phyloP scores from a whole-genome alignment of 2,888 invertebrate genomes.

The Lysandra bellargus region DNA sequence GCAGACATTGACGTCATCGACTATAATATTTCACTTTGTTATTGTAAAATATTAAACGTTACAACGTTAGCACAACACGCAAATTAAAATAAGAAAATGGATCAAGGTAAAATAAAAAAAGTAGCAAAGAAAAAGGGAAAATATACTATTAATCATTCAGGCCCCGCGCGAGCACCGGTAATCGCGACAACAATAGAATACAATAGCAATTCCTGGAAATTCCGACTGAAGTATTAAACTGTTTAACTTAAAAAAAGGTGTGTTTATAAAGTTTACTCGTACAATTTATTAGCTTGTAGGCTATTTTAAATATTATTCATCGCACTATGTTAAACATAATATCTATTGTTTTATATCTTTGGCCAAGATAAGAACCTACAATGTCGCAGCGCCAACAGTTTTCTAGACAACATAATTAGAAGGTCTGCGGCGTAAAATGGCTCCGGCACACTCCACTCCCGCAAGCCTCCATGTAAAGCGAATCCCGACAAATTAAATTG shows the following conservation, averaged over 20 bases:
- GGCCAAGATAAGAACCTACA: neutral
- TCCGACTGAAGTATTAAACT: no score
- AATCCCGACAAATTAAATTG: constrained; percentile 16
- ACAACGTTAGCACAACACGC: no score
- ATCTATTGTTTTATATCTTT: neutral
- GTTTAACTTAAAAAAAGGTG: neutral
- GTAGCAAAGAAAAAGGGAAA: no score
- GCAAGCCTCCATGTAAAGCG: constrained; percentile 1
- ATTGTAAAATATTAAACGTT: no score
- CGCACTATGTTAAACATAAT: neutral
- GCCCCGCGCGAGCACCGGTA: no score
- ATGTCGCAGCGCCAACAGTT: neutral
- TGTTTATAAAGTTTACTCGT: neutral
- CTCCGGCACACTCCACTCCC: neutral
- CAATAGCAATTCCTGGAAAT: no score
- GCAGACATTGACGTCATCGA: neutral
- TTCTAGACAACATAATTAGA: constrained; percentile 21
- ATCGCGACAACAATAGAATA: no score
- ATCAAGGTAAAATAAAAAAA: no score
- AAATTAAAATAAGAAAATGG: no score
- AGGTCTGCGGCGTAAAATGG: constrained; percentile 1
- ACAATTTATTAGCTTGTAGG: neutral
- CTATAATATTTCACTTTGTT: neutral
- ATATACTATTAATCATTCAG: no score
- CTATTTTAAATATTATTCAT: neutral